Base-by-base conservation (phyloP, 1,140 invertebrate species). In the Cydia pomonella region DNA sequence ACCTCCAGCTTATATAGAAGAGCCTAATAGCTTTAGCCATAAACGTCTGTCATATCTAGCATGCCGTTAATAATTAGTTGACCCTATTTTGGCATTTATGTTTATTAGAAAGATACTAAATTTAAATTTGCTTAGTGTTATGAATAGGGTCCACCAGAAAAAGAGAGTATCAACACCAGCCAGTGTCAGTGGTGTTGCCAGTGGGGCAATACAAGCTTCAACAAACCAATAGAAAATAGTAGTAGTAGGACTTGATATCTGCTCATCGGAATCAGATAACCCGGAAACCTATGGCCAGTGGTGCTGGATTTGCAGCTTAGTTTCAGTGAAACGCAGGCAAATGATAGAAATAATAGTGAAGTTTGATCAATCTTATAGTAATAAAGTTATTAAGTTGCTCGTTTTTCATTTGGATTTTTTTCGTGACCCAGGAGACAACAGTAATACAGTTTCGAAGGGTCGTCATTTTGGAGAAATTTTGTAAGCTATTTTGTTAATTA, bases 231-330 rank as follows among this genome's bases (percentile, higher is more conserved):
- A 18, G 81, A 81, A 27, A 73, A 79, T 0, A 87, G 87, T 16
- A 93, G 88, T 75, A n/a, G n/a, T 94, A 92, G 93, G 92, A 93
- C 72, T 77, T 93, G 72, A 86, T 94, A 73, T 85, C 90, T 0
- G 79, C 90, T 50, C 93, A 94, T 69, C 82, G 92, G 69, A 80
- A 92, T 73, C 87, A 93, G 75, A 84, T 93, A 29, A 81, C 27
- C 27, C 80, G 83, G 53, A 83, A 50, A 3, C 47, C 83, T 0
- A 76, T 72, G 10, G 64, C 69, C 9, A 41, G 33, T 73, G 59
- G 76, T 79, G 1, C 79, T 88, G 63, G 87, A 90, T 71, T 78
- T 92, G 64, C 79, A 86, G 50, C 90, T 88, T 44, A 84, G 82
- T 38, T 73, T 84, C 21, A 81, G 76, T 7, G 82, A 76, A 66